phyloP scores from a whole-genome alignment of 1,140 invertebrate genomes.

The Acromyrmex heyeri region DNA sequence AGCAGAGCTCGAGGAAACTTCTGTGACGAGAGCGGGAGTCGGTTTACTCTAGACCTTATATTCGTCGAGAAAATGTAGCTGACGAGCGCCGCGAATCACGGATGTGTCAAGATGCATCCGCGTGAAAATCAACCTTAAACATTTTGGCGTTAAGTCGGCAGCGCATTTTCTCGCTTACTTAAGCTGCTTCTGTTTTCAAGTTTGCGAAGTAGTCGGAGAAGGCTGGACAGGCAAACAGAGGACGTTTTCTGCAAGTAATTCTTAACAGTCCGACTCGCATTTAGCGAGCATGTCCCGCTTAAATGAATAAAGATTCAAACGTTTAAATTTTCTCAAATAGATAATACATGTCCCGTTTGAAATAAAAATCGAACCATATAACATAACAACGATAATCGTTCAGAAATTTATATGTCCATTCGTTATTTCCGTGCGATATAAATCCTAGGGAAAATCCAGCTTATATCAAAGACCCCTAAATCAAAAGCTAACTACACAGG shows the following conservation, averaged over 20 bases:
- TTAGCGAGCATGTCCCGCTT: background rate
- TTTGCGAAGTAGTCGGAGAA: conserved; percentile 48
- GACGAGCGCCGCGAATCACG: conserved; percentile 52
- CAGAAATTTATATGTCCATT: conserved; percentile 7
- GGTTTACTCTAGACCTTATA: conserved; percentile 48
- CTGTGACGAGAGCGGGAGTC: conserved; percentile 17
- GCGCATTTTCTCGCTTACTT: conserved; percentile 55
- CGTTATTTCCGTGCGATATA: conserved; percentile 40
- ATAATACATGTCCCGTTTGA: background rate
- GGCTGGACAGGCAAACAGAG: conserved; percentile 38
- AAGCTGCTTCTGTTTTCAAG: conserved; percentile 46
- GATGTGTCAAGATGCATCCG: conserved; percentile 59
- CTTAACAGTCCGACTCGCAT: background rate
- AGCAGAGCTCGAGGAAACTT: conserved; percentile 42
- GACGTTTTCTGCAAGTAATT: conserved; percentile 14
- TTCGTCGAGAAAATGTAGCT: conserved; percentile 51
- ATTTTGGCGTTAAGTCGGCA: conserved; percentile 60
- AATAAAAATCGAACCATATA: background rate
- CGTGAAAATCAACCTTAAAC: conserved; percentile 65
- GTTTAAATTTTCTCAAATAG: background rate
- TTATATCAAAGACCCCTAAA: conserved; percentile 48
- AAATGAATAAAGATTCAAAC: conserved; percentile 26
- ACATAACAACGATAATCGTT: conserved; percentile 4
- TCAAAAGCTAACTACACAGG: conserved; percentile 32
- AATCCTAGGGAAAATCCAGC: conserved; percentile 17